phyloP scores from a whole-genome alignment of 1,140 invertebrate genomes.

The Antheraea mylitta region DNA sequence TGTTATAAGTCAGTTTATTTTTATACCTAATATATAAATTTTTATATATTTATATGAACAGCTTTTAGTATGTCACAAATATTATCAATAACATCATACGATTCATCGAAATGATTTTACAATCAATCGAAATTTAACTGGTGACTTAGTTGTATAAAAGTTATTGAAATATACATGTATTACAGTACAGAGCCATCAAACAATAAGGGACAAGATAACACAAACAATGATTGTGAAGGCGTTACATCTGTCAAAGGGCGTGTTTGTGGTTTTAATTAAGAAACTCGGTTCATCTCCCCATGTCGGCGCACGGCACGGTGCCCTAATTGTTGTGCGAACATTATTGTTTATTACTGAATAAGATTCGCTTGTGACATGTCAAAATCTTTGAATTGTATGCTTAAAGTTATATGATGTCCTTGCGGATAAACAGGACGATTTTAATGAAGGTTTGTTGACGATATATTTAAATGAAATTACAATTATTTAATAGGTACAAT shows the following conservation, averaged over 20 bases:
- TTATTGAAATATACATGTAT: neutral
- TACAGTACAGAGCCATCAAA: neutral
- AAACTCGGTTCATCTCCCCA: slow-evolving; percentile 13
- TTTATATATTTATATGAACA: too few relatives aligned
- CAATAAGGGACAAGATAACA: slow-evolving; percentile 9
- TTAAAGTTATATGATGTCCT: neutral
- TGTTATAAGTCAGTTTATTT: too few relatives aligned
- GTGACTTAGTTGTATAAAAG: neutral
- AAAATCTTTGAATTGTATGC: slow-evolving; percentile 2
- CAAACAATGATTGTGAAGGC: slow-evolving; percentile 16
- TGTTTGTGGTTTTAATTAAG: slow-evolving; percentile 16
- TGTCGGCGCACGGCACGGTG: neutral
- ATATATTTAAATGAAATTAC: neutral
- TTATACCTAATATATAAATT: too few relatives aligned
- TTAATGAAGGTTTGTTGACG: neutral
- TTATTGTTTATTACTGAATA: slow-evolving; percentile 10
- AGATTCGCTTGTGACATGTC: slow-evolving; percentile 3
- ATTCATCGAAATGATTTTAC: neutral
- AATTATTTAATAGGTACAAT: too few relatives aligned
- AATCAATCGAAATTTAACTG: too few relatives aligned
- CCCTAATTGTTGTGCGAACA: slow-evolving; percentile 10
- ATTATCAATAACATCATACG: too few relatives aligned
- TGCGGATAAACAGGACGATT: neutral
- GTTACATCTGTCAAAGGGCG: slow-evolving; percentile 15
- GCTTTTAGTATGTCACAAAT: too few relatives aligned